Evolutionary conservation across 1,140 invertebrate species (phyloP), one percentile per base, ranked within the genome.

Genomic region (Spodoptera litura): DNA sequence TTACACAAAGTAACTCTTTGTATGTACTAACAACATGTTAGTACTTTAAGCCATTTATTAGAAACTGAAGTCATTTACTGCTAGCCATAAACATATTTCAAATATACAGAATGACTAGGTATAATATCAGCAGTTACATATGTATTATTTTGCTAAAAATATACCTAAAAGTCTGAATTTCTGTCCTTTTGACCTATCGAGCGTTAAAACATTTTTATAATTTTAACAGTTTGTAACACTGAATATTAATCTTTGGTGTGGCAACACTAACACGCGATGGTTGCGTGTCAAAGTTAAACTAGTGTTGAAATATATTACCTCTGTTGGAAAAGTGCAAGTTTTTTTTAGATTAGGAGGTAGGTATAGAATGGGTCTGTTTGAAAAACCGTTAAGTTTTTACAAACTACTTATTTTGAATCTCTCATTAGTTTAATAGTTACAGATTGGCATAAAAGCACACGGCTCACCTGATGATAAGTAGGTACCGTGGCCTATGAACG

Each of bases 191-290:
- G 66, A 73, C 71, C 71, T 55, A 51, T 5, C 10, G 4, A 59
- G 15, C 35, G 4, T n/a, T n/a, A 27, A 73, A 55, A 49, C 71
- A 59, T 73, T 73, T 70, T 70, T 49, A 73, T 13, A 44, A 44
- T 73, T 73, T 73, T 73, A 31, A 31, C 56, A 58, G 56, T 51
- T 75, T 27, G 59, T 27, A 75, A 75, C 59, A 75, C 59, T 64
- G 15, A 75, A 31, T 20, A 75, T 62, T 64, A 75, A 75, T 62
- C 59, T 75, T 64, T 64, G 64, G 58, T 75, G 73, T 53, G 59
- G 72, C 12, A 74, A 74, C 72, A 75, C 59, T 31, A 10, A 51
- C 73, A 75, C 73, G 73, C 73, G 73, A 75, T 20, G 73, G 27
- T 75, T 49, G 73, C 73, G 73, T 75, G 73, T 62, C 35, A 64